Percentiles rank a stretch among this genome's conserved stretches.
phyloP scores from a whole-genome alignment of 2,888 invertebrate genomes.

The Tiphia femorata region DNA sequence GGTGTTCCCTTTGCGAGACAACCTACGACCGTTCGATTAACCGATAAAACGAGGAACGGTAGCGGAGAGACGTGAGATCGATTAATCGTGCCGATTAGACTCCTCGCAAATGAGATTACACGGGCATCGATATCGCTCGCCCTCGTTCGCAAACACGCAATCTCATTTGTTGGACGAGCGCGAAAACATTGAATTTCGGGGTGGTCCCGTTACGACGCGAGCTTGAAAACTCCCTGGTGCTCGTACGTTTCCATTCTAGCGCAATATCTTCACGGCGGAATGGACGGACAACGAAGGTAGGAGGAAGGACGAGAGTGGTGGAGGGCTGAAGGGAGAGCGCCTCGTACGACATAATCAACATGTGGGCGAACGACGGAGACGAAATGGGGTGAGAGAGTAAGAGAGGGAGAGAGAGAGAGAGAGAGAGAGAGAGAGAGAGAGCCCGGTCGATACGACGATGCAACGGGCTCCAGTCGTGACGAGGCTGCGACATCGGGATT shows the following conservation, averaged over 20 bases:
- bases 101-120: too few species aligned
- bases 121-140: too few species aligned
- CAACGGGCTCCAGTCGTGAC: constrained; percentile 49
- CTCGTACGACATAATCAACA: constrained; percentile 20
- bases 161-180: too few species aligned
- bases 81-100: too few species aligned
- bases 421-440: not conserved
- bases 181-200: not conserved
- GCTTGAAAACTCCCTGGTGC: not conserved
- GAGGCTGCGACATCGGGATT: constrained; percentile 53
- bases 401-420: not conserved
- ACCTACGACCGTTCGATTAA: too few species aligned
- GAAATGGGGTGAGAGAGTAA: constrained; percentile 27
- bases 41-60: too few species aligned
- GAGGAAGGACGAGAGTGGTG: not conserved
- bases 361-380: constrained; percentile 35
- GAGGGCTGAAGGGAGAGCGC: not conserved
- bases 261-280: not conserved
- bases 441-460: constrained; percentile 47
- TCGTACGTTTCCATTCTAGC: not conserved
- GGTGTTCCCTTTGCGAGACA: not conserved
- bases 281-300: not conserved
- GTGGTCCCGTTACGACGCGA: too few species aligned
- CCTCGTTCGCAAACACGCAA: too few species aligned
- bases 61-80: too few species aligned